These are phyloP conservation scores for Amiota mariae DNA, from an alignment of 2,888 invertebrate species.

Conservation along the genomic window DNA sequence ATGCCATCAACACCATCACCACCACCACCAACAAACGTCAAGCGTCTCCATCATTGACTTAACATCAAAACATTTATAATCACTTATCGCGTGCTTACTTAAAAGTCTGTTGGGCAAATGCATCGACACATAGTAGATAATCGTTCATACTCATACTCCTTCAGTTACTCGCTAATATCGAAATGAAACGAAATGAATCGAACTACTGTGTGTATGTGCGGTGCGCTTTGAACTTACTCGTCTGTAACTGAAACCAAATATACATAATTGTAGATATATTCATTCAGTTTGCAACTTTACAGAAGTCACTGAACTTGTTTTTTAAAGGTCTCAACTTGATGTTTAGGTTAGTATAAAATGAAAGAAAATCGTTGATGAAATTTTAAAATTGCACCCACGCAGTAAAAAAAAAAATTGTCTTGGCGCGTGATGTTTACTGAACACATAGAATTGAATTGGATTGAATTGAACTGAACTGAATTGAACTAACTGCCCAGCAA, in stretches of 20 bases:
- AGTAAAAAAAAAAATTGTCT: constrained; percentile 56
- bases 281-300: constrained; percentile 21
- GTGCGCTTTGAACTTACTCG: constrained; percentile 6
- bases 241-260: too few species aligned
- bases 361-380: constrained; percentile 40
- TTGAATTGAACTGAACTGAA: too few species aligned
- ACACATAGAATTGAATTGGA: too few species aligned
- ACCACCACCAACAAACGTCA: neutral
- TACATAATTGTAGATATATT: too few species aligned
- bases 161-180: neutral
- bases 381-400: constrained; percentile 66
- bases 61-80: constrained; percentile 60
- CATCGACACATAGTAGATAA: constrained; percentile 50
- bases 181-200: neutral
- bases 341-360: constrained; percentile 48
- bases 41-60: neutral
- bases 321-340: neutral
- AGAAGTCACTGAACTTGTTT: constrained; percentile 36
- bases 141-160: constrained; percentile 40
- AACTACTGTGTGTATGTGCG: neutral
- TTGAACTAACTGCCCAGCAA: too few species aligned
- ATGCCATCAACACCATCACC: neutral
- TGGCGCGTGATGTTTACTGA: constrained; percentile 52
- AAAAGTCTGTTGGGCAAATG: constrained; percentile 50
- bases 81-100: constrained; percentile 62